Evolutionary conservation across 2,888 invertebrate genomes (phyloP).

Genomic region (Nomada goodeniana): DNA sequence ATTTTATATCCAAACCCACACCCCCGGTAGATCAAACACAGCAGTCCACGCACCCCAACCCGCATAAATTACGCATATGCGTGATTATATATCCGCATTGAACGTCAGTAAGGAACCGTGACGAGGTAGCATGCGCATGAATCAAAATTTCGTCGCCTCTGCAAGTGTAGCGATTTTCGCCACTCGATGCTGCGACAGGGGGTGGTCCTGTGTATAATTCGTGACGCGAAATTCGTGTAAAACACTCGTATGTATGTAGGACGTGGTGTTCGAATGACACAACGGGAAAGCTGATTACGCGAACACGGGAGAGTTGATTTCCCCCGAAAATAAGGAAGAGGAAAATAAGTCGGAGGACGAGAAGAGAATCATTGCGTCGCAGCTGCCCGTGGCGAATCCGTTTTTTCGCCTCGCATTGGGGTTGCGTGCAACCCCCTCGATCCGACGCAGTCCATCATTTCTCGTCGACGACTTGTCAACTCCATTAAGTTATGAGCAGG

Average conservation of each 20-base stretch:
- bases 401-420: conserved; percentile 68
- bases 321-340: conserved; percentile 54
- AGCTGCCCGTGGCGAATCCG: conserved; percentile 83
- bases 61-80: neutral
- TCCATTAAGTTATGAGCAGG: conserved; percentile 64
- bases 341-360: conserved; percentile 57
- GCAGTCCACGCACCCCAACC: too few relatives aligned
- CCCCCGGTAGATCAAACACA: too few relatives aligned
- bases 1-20: too few relatives aligned
- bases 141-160: conserved; percentile 66
- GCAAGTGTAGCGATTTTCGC: conserved; percentile 67
- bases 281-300: conserved; percentile 57
- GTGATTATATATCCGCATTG: neutral
- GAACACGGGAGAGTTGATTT: conserved; percentile 48
- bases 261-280: conserved; percentile 33
- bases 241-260: conserved; percentile 58
- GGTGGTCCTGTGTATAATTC: conserved; percentile 74
- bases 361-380: conserved; percentile 64
- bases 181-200: conserved; percentile 65
- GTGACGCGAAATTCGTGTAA: conserved; percentile 68
- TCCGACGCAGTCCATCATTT: conserved; percentile 67
- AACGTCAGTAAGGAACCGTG: conserved; percentile 47
- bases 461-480: conserved; percentile 69
- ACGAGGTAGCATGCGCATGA: conserved; percentile 61
- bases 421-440: conserved; percentile 64